Evolutionary conservation across 1,140 invertebrate genomes (phyloP).

Genomic region (Elymnias hypermnestra): DNA sequence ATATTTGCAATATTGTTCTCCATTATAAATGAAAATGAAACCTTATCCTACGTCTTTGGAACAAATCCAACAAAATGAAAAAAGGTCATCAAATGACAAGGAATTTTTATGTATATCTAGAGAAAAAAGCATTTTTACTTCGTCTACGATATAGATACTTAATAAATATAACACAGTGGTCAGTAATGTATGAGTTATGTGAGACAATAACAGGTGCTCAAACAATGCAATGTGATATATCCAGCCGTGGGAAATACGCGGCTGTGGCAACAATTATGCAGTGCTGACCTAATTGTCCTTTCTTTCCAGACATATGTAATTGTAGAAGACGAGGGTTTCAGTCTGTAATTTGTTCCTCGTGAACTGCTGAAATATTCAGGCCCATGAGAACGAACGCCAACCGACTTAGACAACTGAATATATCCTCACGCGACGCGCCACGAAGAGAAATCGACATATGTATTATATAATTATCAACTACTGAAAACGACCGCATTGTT

Average conservation of each 20-base stretch:
- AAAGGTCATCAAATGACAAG: too few relatives aligned
- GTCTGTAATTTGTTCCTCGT: conserved; percentile 54
- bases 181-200: conserved; percentile 15
- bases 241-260: conserved; percentile 34
- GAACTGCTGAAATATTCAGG: conserved; percentile 59
- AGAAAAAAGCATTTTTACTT: too few relatives aligned
- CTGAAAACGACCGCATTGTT: too few relatives aligned
- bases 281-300: conserved; percentile 46
- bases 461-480: neutral
- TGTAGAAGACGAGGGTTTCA: conserved; percentile 33
- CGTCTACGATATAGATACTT: too few relatives aligned
- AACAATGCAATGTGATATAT: conserved; percentile 24
- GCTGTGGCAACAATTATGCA: conserved; percentile 37
- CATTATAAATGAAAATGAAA: too few relatives aligned
- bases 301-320: conserved; percentile 38
- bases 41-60: too few relatives aligned
- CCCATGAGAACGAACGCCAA: conserved; percentile 41
- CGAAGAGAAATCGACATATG: conserved; percentile 16
- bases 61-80: too few relatives aligned
- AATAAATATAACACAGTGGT: neutral
- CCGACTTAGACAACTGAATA: conserved; percentile 15
- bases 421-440: conserved; percentile 13
- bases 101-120: too few relatives aligned
- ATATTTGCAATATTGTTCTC: too few relatives aligned
- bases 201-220: conserved; percentile 28